Evolutionary conservation across 2,888 invertebrate species (phyloP), one percentile per base, ranked within the genome.

Genomic region (Zaprionus obscuricornis): DNA sequence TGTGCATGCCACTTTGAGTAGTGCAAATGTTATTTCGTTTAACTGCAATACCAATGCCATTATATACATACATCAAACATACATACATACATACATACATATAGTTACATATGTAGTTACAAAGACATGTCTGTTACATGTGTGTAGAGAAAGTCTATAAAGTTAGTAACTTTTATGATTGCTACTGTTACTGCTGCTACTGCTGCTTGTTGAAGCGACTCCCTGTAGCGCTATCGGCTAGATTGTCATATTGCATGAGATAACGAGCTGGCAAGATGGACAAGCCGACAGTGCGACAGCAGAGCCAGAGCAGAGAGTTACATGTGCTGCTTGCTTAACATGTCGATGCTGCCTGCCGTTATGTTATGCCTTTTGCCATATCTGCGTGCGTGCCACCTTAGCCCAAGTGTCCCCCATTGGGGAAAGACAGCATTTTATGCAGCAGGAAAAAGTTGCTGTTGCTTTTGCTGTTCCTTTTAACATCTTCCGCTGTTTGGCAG

Each of bases 201-300:
- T 7, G 8, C 5, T 5, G n/a, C n/a, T n/a, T n/a, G n/a, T n/a
- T n/a, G n/a, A n/a, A n/a, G n/a, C n/a, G n/a, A n/a, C n/a, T n/a
- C n/a, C n/a, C n/a, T n/a, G n/a, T n/a, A 57, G 47, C 49, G 66
- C 60, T 49, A 50, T 42, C 58, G 69, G 66, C 60, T 56, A 60
- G 67, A 78, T 82, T 82, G 79, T 83, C 83, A 76, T 79, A 75
- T 74, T 78, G 76, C 73, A 66, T 27, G 40, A 74, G 79, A 76
- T 79, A 79, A 76, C 68, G 56, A 67, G 59, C 56, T 69, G 62
- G 27, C 54, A 64, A n/a, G 67, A 70, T 78, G 69, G 82, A 82
- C 78, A 65, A 47, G 17, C 47, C 36, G 77, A 66, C 75, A 68
- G 56, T 18, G 11, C 39, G 49, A 39, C 51, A 31, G 33, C 20